Evolutionary conservation across 1,140 invertebrate species (phyloP), one percentile per base, ranked within the genome.

Genomic region (Listronotus oregonensis): DNA sequence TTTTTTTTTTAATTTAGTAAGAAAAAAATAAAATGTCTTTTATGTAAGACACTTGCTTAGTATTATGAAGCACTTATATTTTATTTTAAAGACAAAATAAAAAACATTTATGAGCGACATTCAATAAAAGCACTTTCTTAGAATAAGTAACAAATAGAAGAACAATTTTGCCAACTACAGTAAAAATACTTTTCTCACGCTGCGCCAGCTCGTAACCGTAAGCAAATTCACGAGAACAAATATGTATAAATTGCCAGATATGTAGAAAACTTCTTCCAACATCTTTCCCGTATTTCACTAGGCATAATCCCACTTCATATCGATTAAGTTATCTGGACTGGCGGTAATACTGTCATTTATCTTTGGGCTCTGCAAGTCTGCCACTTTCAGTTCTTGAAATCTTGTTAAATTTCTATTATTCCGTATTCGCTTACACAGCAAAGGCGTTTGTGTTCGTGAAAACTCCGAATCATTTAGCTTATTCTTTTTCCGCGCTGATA

Each of bases 361-460:
- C 59, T 62, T 62, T 60, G 18, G 57, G 57, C 57, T 50, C 31
- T 60, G 57, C 57, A 60, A 60, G 59, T 62, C 59, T 62, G 59
- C 59, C 59, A 62, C 59, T 62, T 62, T 62, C 59, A 62, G 59
- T 54, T 54, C 59, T 62, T 54, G 59, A 54, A 62, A 52, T 62
- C 59, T 62, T 62, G 59, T 62, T 54, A 44, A 43, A 62, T 62
- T 62, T 62, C 59, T 62, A 62, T 62, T 62, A 62, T 62, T 60
- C 57, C 57, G 57, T 60, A 60, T 60, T 52, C 59, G 59, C 59
- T 62, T 62, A 62, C 59, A 62, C 50, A 44, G 59, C 59, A 62
- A 62, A 42, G 59, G 59, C 59, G 59, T 40, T 34, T 37, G 51
- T 43, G 59, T 42, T 62, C 37, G 7, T 54, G 59, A 52, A 52